Base-by-base conservation (phyloP, 2,113 vertebrate species). In the Chiloscyllium plagiosum region DNA sequence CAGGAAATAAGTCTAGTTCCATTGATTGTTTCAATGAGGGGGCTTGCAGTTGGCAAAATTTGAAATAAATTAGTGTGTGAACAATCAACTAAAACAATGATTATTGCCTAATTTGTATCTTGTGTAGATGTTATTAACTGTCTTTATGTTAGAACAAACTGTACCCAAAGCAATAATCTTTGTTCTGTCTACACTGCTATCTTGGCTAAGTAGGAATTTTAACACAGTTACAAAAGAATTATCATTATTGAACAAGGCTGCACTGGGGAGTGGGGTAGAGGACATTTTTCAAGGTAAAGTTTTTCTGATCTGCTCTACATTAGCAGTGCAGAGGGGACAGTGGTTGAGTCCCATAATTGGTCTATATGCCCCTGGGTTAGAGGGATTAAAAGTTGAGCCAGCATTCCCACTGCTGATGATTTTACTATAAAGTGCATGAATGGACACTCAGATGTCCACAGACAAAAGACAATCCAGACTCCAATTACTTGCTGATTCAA, bases 131-230 rank as follows among this genome's bases (percentile, higher is more conserved):
- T 70, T 95, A 50, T 69, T 17, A 80, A 29, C 70, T 69, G 15
- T 72, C 65, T 65, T 70, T 78, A 68, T 7, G 19, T 37, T 12
- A 17, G 94, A 72, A 95, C 61, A 33, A 68, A 50, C 86, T 56
- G 86, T 69, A 26, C 94, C 72, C 94, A 42, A 26, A 95, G 72
- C 66, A 33, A 26, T 50, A 70, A 95, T 70, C 33, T 95, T 50
- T 95, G 37, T 68, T 95, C 66, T 95, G 72, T 42, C 72, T 72
- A 33, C 61, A 95, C 3, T 95, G 47, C 68, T 78, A 37, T 95
- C 68, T 47, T 29, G 15, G 19, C 29, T 95, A 37, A 76, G 47
- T 69, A 24, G n/a, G 7, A 78, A 95, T 78, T 19, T 69, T 50
- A 72, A 15, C 13, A 69, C 52, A 90, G 56, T 56, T 52, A 61